phyloP scores from a whole-genome alignment of 2,797 vertebrate genomes.

The Lagodon rhomboides region DNA sequence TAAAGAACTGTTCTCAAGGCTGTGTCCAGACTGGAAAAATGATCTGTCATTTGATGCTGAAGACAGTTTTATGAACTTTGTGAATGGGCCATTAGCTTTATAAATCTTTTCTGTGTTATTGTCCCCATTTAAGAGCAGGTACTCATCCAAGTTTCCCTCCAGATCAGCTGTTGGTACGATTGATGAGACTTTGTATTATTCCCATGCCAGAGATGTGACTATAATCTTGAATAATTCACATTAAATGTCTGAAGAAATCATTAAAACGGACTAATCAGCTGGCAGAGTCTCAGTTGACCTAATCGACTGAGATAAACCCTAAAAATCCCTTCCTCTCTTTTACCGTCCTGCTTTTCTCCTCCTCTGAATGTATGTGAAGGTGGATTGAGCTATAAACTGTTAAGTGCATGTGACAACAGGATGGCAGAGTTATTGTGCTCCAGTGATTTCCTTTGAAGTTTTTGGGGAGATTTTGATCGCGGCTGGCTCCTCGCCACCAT shows the following conservation, averaged over 20 bases:
- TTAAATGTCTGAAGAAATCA: slow-evolving; percentile 18
- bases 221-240: slow-evolving; percentile 28
- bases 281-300: not conserved
- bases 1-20: not conserved
- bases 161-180: not conserved
- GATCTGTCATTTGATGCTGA: not conserved
- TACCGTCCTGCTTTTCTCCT: not conserved
- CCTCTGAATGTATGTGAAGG: not conserved
- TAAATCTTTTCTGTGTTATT: slow-evolving; percentile 15
- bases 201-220: slow-evolving; percentile 6
- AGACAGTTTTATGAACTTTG: slow-evolving; percentile 14
- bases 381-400: slow-evolving; percentile 17
- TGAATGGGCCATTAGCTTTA: slow-evolving; percentile 7
- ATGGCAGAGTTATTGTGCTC: slow-evolving; percentile 29
- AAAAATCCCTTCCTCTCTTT: not conserved
- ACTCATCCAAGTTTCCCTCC: slow-evolving; percentile 22
- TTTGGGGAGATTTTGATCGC: slow-evolving; percentile 39
- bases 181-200: slow-evolving; percentile 18
- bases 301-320: not conserved
- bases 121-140: not conserved
- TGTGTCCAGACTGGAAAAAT: slow-evolving; percentile 12
- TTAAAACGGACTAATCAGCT: slow-evolving; percentile 23
- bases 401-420: not conserved
- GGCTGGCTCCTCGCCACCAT: slow-evolving; percentile 28
- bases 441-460: slow-evolving; percentile 40